Evolutionary conservation across 37 sponge, comb jelly and placozoan genomes (phyloP).

Genomic region (Trichoplax adhaerens): DNA sequence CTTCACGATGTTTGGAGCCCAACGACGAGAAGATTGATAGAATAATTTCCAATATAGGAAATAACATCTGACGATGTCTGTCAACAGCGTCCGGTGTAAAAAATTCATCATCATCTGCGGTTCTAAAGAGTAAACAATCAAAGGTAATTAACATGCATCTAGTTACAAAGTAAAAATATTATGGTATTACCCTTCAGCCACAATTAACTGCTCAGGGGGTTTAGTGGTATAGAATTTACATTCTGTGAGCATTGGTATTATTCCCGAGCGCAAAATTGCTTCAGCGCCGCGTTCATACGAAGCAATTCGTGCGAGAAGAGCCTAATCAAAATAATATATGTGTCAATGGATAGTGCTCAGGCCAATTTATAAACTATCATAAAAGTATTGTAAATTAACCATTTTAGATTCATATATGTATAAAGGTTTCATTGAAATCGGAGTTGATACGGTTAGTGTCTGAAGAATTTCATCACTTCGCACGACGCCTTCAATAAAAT

Average conservation of each 20-base stretch:
- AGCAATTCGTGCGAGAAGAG: slow-evolving; percentile 61
- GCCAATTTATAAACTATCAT: not conserved
- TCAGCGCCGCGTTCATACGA: slow-evolving; percentile 29
- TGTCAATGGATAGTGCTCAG: not conserved
- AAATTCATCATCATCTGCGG: not conserved
- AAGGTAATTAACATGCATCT: too few relatives aligned
- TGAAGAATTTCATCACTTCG: slow-evolving; percentile 56
- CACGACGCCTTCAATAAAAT: slow-evolving; percentile 43
- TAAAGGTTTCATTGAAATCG: slow-evolving; percentile 55
- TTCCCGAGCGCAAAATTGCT: slow-evolving; percentile 31
- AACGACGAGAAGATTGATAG: slow-evolving; percentile 27
- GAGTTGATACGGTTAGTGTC: slow-evolving; percentile 36
- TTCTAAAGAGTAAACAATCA: too few relatives aligned
- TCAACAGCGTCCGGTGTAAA: slow-evolving; percentile 36
- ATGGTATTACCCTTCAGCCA: too few relatives aligned
- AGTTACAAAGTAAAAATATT: too few relatives aligned
- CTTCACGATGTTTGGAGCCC: slow-evolving; percentile 47
- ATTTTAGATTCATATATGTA: slow-evolving; percentile 85
- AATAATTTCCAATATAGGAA: slow-evolving; percentile 48
- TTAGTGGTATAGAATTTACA: slow-evolving; percentile 46
- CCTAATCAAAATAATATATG: slow-evolving; percentile 18
- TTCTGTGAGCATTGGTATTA: slow-evolving; percentile 32
- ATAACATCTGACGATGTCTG: slow-evolving; percentile 48
- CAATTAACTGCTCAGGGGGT: too few relatives aligned
- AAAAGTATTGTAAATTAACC: slow-evolving; percentile 18